phyloP scores from a whole-genome alignment of 2,113 vertebrate species.

The Thamnophis sirtalis region DNA sequence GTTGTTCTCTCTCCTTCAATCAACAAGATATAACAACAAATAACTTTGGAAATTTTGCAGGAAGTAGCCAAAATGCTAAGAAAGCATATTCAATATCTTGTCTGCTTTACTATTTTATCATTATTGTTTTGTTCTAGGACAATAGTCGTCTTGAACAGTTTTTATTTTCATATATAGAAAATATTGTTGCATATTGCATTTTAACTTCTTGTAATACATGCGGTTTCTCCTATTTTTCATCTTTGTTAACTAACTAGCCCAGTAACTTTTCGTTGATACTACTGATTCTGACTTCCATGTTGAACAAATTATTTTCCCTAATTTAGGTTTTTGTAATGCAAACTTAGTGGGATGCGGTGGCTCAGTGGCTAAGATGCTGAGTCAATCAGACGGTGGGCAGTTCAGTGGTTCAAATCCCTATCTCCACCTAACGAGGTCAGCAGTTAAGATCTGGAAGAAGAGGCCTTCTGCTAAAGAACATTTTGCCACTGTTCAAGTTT shows the following conservation, averaged over 20 bases:
- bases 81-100: neutral
- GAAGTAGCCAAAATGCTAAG: neutral
- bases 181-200: neutral
- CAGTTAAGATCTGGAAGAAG: neutral
- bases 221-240: neutral
- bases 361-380: no score
- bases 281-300: neutral
- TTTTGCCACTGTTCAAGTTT: neutral
- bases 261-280: neutral
- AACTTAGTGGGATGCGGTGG: neutral
- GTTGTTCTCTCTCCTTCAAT: neutral
- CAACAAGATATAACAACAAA: neutral
- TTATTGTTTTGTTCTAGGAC: neutral
- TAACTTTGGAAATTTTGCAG: neutral
- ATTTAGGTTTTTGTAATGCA: neutral
- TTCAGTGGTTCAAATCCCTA: no score
- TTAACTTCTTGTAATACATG: neutral
- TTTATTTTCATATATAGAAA: neutral
- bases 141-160: neutral
- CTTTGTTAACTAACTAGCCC: neutral
- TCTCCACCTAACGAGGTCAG: neutral
- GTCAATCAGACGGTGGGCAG: no score
- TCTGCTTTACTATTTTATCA: neutral
- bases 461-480: neutral
- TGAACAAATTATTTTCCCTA: neutral